Evolutionary conservation across 2,113 vertebrate genomes (phyloP).

Genomic region (Pseudorasbora parva): DNA sequence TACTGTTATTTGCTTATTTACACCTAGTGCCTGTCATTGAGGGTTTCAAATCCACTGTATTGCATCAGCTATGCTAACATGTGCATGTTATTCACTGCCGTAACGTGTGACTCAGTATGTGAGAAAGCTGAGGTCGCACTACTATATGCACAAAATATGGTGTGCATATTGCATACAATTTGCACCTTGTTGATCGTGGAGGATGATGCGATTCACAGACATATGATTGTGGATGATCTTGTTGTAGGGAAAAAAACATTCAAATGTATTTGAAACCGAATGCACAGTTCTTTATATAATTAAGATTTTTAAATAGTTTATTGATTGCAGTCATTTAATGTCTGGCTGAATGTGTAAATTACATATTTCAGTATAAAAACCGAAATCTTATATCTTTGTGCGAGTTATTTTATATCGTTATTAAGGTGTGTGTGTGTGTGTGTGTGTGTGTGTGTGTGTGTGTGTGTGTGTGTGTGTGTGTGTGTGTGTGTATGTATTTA

Average conservation of each 20-base stretch:
- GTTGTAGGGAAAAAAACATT: background rate
- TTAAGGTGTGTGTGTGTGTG: background rate
- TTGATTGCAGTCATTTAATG: background rate
- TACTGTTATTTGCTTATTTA: slow-evolving; percentile 6
- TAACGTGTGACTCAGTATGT: slow-evolving; percentile 53
- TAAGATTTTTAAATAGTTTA: background rate
- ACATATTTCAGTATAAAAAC: background rate
- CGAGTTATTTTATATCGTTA: background rate
- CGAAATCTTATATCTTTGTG: background rate
- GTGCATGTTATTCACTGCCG: slow-evolving; percentile 52
- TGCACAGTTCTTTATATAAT: background rate
- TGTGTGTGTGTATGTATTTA: too few species aligned
- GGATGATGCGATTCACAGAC: background rate
- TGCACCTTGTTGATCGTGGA: slow-evolving; percentile 39
- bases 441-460: too few species aligned
- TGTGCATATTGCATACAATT: slow-evolving; percentile 45
- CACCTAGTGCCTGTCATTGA: background rate
- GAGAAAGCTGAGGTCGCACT: slow-evolving; percentile 53
- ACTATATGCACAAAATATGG: slow-evolving; percentile 43
- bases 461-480: too few species aligned
- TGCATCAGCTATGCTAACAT: slow-evolving; percentile 54
- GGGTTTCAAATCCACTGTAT: slow-evolving; percentile 16
- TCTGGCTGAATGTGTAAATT: background rate
- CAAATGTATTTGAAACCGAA: background rate
- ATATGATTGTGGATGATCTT: background rate